A percentile compares a stretch with the other conserved stretches of the same genome.
These are phyloP conservation scores for Corynorhinus townsendii DNA, from an alignment of 2,113 vertebrate species.

Conservation along the genomic window DNA sequence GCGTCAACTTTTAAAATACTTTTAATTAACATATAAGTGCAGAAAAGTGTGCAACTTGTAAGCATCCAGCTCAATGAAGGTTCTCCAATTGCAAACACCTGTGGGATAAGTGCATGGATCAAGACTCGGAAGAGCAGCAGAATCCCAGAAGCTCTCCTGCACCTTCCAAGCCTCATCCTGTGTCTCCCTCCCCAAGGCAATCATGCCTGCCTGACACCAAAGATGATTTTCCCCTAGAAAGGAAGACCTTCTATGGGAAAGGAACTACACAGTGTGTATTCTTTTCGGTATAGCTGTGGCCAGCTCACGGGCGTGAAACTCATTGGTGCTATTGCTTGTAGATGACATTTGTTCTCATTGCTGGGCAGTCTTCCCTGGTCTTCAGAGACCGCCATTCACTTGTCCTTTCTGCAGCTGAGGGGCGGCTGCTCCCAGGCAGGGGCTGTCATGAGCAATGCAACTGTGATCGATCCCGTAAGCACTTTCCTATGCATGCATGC, in stretches of 20 bases:
- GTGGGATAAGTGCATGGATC: rapidly evolving
- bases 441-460: rapidly evolving
- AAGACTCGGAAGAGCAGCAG: neutral
- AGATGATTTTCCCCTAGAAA: neutral
- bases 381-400: neutral
- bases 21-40: neutral
- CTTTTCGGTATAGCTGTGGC: neutral
- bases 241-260: neutral
- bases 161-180: neutral
- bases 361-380: neutral
- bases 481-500: rapidly evolving
- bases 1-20: neutral
- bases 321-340: rapidly evolving
- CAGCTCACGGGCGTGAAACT: neutral
- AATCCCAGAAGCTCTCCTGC: neutral
- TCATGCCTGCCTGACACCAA: too few relatives aligned
- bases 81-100: neutral
- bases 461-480: rapidly evolving
- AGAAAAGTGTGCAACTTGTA: neutral
- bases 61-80: neutral
- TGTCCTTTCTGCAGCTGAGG: rapidly evolving
- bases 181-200: neutral
- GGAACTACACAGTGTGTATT: rapidly evolving
- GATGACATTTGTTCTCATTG: neutral
- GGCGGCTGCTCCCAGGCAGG: neutral